Conservation (phyloP, 2,888 invertebrate species). For the Drosophila neonasuta region DNA sequence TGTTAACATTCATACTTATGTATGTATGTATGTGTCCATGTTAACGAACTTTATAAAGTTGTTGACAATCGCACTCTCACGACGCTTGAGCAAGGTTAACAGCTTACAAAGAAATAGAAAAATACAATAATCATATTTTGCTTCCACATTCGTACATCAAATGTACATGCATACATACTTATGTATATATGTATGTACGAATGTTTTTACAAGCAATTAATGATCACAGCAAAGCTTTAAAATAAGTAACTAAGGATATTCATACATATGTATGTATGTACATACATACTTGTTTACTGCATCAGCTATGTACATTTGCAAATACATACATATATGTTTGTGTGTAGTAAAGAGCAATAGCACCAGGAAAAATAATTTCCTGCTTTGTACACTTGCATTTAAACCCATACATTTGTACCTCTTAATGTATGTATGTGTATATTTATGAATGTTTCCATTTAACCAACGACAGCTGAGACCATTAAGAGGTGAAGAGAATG, state of each 20-base stretch:
- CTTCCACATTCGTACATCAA: not conserved
- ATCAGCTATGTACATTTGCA: not conserved
- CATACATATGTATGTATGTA: not conserved
- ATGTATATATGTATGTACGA: constrained; percentile 1
- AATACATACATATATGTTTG: not conserved
- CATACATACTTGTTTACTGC: not conserved
- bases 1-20: constrained; percentile 12
- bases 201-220: constrained; percentile 12
- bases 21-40: constrained; percentile 16
- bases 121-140: not conserved
- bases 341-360: not conserved
- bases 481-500: constrained; percentile 6
- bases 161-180: constrained; percentile 13
- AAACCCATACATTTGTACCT: not conserved
- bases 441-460: constrained; percentile 6
- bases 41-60: constrained; percentile 61
- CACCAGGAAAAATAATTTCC: constrained; percentile 64
- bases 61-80: constrained; percentile 25
- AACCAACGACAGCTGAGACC: constrained; percentile 32
- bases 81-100: constrained; percentile 26
- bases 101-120: constrained; percentile 20
- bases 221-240: not conserved
- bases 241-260: not conserved
- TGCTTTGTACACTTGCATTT: constrained; percentile 46
- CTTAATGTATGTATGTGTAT: not conserved